Evolutionary conservation across 2,888 invertebrate species (phyloP).

Genomic region (Diaprepes abbreviatus): DNA sequence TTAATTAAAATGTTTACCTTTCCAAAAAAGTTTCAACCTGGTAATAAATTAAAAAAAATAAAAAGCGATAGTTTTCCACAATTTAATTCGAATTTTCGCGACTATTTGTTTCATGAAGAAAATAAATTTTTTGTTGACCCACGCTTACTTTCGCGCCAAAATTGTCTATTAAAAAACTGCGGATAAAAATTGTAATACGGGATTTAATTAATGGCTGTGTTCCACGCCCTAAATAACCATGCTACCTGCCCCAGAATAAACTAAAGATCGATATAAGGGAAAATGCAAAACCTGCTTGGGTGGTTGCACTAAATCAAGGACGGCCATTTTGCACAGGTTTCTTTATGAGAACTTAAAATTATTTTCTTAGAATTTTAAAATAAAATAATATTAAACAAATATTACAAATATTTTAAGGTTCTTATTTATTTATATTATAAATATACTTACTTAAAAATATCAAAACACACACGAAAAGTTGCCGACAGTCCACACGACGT

Average conservation of each 20-base stretch:
- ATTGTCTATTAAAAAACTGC: neutral
- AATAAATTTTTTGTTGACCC: too few species aligned
- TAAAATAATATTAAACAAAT: neutral
- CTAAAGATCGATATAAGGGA: slow-evolving; percentile 24
- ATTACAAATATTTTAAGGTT: too few species aligned
- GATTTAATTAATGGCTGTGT: neutral
- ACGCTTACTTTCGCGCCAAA: slow-evolving; percentile 14
- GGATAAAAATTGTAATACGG: too few species aligned
- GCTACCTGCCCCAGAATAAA: slow-evolving; percentile 1
- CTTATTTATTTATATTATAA: too few species aligned
- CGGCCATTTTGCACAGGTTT: slow-evolving; percentile 27
- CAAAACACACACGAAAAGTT: neutral
- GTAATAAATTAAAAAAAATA: too few species aligned
- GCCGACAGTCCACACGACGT: neutral
- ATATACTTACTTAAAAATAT: neutral
- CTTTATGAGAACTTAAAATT: neutral
- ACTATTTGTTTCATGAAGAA: too few species aligned
- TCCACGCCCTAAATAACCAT: slow-evolving; percentile 6
- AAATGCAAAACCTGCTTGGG: slow-evolving; percentile 30
- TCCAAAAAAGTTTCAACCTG: too few species aligned
- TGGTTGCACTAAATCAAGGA: slow-evolving; percentile 24
- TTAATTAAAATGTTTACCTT: too few species aligned
- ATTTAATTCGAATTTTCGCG: too few species aligned
- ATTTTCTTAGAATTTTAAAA: neutral
- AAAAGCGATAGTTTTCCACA: too few species aligned